Conservation (phyloP, 2,888 invertebrate genomes). For the Philopedon plagiatum region DNA sequence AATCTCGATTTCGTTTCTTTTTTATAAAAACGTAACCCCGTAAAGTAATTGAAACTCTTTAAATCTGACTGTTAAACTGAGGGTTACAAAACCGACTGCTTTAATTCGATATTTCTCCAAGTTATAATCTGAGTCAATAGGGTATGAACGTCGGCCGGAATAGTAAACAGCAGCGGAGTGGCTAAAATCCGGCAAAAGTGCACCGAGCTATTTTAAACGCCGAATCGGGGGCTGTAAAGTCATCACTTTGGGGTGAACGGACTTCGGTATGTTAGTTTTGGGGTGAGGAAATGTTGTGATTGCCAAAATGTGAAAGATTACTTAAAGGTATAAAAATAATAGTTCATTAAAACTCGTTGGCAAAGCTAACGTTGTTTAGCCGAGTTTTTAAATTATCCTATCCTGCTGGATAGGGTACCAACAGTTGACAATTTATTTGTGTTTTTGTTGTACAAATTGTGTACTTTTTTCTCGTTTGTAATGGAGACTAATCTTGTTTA, state of each 20-base stretch:
- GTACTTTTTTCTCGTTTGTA: no score
- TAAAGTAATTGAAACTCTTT: background rate
- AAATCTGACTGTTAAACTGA: constrained; percentile 1
- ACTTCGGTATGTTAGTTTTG: constrained; percentile 12
- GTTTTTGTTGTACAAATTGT: no score
- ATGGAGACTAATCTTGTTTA: no score
- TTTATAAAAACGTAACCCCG: no score
- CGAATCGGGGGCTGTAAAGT: constrained; percentile 38
- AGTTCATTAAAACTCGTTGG: no score
- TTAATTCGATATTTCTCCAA: constrained; percentile 54
- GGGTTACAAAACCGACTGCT: constrained; percentile 28
- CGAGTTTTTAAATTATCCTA: no score
- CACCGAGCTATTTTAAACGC: constrained; percentile 39
- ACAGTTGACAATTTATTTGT: no score
- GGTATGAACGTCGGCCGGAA: constrained; percentile 52
- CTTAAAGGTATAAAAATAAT: background rate
- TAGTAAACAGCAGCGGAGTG: constrained; percentile 48
- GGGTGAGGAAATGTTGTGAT: constrained; percentile 21
- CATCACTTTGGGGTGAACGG: constrained; percentile 38
- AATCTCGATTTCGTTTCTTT: no score
- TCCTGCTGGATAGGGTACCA: no score
- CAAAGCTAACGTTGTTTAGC: no score
- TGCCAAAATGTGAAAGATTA: background rate
- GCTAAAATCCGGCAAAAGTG: constrained; percentile 49
- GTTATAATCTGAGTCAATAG: constrained; percentile 56